Base-by-base conservation (phyloP, 2,113 vertebrate genomes). In the Hymenochirus boettgeri region DNA sequence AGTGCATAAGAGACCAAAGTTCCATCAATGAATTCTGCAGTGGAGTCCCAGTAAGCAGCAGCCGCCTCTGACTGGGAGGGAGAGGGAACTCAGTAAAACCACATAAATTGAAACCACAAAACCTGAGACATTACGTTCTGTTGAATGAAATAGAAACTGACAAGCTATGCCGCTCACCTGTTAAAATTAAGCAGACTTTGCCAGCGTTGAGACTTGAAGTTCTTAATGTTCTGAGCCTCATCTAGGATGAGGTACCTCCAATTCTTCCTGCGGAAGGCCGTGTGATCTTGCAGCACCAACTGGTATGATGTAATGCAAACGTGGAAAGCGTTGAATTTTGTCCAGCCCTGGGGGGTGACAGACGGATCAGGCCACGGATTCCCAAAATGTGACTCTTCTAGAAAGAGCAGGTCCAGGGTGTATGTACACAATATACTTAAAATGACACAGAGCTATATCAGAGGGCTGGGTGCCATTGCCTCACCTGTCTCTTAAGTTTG, bases 241-340 rank as follows among this genome's bases (percentile, higher is more conserved):
- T 97, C 95, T 3, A 97, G 75, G 71, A 97, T 97, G 25, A 97
- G 86, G 70, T 97, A 97, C 1, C 89, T 86, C 95, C 95, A 97
- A n/a, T 94, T 97, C 76, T 97, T 97, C 0, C 95, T 83, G 0
- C 95, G 81, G 65, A 97, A 97, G 0, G 95, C 95, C 77, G 96
- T 93, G 70, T 97, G 95, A 73, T 96, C 95, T 77, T 97, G 95
- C 58, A 97, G 86, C 60, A 97, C 95, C 81, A 97, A 74, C 81
- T 97, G 96, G 75, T 97, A 97, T 2, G 95, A 97, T 1, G 95
- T 97, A 80, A 97, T 95, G 84, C 95, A 97, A 54, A 97, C 93
- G 33, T 96, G 94, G 83, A 97, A 97, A 7, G 94, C 94, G 59
- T 97, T 96, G 1, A 93, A 93, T 74, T 96, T 96, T 1, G 94